These are phyloP conservation scores for Tipula helvola DNA, from an alignment of 2,888 invertebrate genomes.

Conservation along the genomic window DNA sequence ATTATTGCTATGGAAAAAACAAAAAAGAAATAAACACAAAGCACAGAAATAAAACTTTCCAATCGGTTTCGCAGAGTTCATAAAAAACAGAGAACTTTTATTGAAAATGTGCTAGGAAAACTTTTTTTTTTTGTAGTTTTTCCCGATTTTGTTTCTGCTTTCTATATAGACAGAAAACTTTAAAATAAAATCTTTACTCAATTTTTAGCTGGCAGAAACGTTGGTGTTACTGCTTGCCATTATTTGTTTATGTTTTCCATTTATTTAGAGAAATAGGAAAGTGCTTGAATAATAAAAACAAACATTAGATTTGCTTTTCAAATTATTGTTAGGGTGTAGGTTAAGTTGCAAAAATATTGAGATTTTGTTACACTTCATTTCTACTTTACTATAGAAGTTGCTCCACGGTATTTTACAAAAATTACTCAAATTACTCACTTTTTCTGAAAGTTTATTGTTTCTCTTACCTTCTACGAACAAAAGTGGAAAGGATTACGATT, in stretches of 20 bases:
- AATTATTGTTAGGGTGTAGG: no score
- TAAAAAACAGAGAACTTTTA: background rate
- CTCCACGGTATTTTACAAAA: no score
- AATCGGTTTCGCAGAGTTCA: background rate
- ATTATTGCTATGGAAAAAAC: background rate
- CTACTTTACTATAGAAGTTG: no score
- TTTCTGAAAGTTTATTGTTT: no score
- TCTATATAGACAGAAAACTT: background rate
- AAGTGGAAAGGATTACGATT: no score
- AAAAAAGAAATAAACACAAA: background rate
- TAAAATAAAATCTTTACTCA: background rate
- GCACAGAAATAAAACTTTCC: background rate
- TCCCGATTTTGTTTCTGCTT: background rate
- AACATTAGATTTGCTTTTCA: no score
- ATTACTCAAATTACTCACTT: no score
- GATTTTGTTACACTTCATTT: no score
- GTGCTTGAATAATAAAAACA: no score
- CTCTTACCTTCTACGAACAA: no score
- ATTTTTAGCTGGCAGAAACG: background rate
- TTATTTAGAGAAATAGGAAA: no score
- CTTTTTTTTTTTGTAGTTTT: background rate
- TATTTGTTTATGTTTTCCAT: background rate
- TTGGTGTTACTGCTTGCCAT: background rate
- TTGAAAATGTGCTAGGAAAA: background rate
- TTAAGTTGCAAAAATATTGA: no score